Evolutionary conservation across 2,113 vertebrate species (phyloP).

Genomic region (Thomomys bottae): DNA sequence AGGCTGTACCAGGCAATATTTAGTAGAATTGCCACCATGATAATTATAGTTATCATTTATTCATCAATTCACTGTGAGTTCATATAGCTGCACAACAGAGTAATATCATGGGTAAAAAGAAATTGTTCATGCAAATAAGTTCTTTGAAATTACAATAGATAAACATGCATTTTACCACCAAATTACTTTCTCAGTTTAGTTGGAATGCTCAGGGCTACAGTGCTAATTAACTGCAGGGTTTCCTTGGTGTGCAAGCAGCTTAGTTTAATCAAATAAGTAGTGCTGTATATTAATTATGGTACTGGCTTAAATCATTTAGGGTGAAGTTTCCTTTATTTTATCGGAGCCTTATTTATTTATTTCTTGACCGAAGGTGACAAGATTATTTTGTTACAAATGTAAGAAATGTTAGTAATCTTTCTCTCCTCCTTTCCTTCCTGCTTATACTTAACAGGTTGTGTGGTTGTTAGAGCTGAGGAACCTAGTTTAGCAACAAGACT

Average conservation of each 20-base stretch:
- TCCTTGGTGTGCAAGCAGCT: slow-evolving; percentile 56
- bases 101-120: not conserved
- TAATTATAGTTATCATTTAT: not conserved
- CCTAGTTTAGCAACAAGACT: not conserved
- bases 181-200: slow-evolving; percentile 73
- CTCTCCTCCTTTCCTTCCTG: not conserved
- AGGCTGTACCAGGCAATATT: not conserved
- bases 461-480: not conserved
- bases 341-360: slow-evolving; percentile 57
- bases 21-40: not conserved
- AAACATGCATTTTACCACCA: slow-evolving; percentile 68
- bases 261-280: slow-evolving; percentile 81
- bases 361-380: not conserved
- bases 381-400: slow-evolving; percentile 37
- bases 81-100: not conserved
- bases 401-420: not conserved
- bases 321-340: slow-evolving; percentile 55
- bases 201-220: slow-evolving; percentile 71
- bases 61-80: not conserved
- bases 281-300: slow-evolving; percentile 77
- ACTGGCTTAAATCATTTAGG: slow-evolving; percentile 79
- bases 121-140: not conserved
- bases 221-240: slow-evolving; percentile 78
- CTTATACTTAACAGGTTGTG: not conserved
- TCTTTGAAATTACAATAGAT: slow-evolving; percentile 54